Conservation (phyloP, 2,888 invertebrate genomes). For the Nomada goodeniana region DNA sequence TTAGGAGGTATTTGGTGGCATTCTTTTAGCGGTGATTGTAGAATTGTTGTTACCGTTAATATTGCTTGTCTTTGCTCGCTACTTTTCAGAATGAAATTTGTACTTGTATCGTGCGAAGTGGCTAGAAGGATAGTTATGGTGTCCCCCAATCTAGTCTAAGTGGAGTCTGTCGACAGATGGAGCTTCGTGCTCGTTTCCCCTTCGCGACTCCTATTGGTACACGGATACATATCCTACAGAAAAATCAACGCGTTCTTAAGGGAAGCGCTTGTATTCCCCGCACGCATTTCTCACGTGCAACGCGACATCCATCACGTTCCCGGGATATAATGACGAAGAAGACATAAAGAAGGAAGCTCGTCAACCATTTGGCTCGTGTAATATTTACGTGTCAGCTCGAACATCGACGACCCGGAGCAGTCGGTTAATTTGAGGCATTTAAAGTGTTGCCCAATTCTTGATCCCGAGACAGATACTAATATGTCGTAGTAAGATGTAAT, state of each 20-base stretch:
- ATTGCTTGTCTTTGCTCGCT: no score
- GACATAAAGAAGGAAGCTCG: neutral
- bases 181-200: slow-evolving; percentile 20
- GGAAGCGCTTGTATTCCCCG: slow-evolving; percentile 4
- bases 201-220: no score
- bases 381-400: neutral
- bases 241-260: slow-evolving; percentile 24
- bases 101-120: neutral
- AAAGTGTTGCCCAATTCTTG: no score
- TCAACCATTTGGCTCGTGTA: neutral
- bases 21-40: no score
- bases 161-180: slow-evolving; percentile 23
- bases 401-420: neutral
- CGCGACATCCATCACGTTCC: slow-evolving; percentile 11
- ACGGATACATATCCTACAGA: neutral
- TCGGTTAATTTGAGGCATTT: no score
- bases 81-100: no score
- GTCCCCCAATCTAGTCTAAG: neutral
- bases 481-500: no score
- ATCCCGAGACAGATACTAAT: no score
- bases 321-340: neutral
- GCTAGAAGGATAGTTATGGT: neutral
- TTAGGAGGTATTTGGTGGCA: neutral
- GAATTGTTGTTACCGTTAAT: no score
- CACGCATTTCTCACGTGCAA: slow-evolving; percentile 3